Base-by-base conservation (phyloP, 1,140 invertebrate genomes). In the Drosophila varians region DNA sequence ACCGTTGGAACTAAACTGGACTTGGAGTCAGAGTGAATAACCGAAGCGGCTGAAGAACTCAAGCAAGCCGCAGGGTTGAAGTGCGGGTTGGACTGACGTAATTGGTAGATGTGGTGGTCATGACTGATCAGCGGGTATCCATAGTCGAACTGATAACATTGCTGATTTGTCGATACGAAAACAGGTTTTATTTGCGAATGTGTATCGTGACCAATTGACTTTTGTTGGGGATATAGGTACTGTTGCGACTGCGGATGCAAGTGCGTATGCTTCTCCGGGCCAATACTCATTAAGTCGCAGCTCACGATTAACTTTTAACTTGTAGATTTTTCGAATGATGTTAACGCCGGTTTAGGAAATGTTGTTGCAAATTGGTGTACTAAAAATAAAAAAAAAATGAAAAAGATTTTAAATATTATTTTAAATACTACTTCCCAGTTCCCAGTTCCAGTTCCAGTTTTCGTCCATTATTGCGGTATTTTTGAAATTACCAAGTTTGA, bases 1-100 rank as follows among this genome's bases (percentile, higher is more conserved):
- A 93, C 93, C 93, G 91, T 91, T 31, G 68, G 47, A 45, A 38
- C 26, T 53, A 74, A 16, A 23, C 11, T 11, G 66, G 38, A 14
- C 43, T 57, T 34, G 70, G 58, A 14, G 28, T 18, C 0, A 31
- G 47, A 43, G 28, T 52, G 38, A n/a, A 28, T 19, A 43, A 25
- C 21, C 11, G 12, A 23, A 14, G 12, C 5, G 7, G 12, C 14
- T 7, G 12, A 0, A 9, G 36, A 16, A 16, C 12, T 38, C 12
- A 38, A 38, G 11, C 36, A 16, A 12, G 1, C 12, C 4, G 36
- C 36, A 38, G 21, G 45, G 23, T 47, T 46, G 6, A 12, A 19
- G 9, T 34, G 26, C 12, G 48, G 42, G 28, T 43, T 16, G n/a
- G 46, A 38, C 1, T 46, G 28, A 21, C 55, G 49, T 1, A 48